Percentiles rank a stretch among this genome's conserved stretches.
Evolutionary conservation across 2,888 invertebrate species (phyloP).

Genomic region (Atethmia centrago): DNA sequence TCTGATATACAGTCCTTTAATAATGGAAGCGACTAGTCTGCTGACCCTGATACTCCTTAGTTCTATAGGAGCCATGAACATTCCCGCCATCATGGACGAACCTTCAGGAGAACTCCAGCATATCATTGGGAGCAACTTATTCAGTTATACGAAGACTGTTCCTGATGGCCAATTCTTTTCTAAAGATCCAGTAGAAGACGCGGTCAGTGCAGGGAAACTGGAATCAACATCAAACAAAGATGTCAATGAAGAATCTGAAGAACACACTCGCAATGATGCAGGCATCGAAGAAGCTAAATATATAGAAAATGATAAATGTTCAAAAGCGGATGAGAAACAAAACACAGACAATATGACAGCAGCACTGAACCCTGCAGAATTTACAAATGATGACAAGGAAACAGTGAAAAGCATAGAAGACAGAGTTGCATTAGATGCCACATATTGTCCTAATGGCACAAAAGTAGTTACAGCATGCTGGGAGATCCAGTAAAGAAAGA

Average conservation of each 20-base stretch:
- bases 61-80: conserved; percentile 27
- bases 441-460: not conserved
- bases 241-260: not conserved
- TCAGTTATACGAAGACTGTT: not conserved
- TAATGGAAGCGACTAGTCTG: conserved; percentile 22
- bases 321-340: not conserved
- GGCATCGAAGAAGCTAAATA: not conserved
- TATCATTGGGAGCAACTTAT: not conserved
- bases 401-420: not conserved
- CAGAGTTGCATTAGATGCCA: not conserved
- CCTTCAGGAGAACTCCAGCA: not conserved
- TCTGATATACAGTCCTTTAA: conserved; percentile 33
- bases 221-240: not conserved
- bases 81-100: not conserved
- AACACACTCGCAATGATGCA: not conserved
- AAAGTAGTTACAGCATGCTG: fast-evolving
- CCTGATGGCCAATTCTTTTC: not conserved
- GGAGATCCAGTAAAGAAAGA: not conserved
- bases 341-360: no score
- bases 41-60: conserved; percentile 28
- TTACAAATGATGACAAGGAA: not conserved
- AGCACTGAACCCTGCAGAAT: not conserved
- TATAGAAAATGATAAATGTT: not conserved
- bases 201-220: not conserved
- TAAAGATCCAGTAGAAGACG: not conserved